phyloP scores from a whole-genome alignment of 1,140 invertebrate species.

The Muscidifurax raptorellus region DNA sequence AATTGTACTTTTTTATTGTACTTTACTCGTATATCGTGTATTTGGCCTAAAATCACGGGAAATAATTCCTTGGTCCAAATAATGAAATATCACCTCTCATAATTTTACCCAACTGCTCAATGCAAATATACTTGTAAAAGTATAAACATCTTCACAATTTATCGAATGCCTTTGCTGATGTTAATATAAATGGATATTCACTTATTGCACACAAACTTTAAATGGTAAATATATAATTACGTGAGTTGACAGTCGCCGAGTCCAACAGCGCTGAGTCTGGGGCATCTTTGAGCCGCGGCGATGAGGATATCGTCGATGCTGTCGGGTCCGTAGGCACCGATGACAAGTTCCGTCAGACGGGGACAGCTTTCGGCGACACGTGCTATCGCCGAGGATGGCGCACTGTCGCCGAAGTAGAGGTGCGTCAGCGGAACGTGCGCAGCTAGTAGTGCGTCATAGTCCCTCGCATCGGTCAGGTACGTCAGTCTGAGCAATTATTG shows the following conservation, averaged over 20 bases:
- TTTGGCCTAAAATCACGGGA: too few species aligned
- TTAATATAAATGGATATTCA: too few species aligned
- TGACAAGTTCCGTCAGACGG: constrained; percentile 66
- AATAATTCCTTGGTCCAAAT: too few species aligned
- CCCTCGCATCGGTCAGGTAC: constrained; percentile 67
- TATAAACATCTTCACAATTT: too few species aligned
- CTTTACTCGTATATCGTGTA: too few species aligned
- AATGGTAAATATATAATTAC: too few species aligned
- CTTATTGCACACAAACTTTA: too few species aligned
- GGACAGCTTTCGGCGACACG: constrained; percentile 65
- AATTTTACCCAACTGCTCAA: too few species aligned
- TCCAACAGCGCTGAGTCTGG: constrained; percentile 65
- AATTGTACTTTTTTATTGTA: too few species aligned
- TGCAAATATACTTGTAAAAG: too few species aligned
- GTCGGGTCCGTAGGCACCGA: constrained; percentile 64
- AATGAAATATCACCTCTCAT: too few species aligned
- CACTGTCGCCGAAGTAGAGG: constrained; percentile 69
- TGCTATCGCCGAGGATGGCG: constrained; percentile 59
- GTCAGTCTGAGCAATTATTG: constrained; percentile 57
- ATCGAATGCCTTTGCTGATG: too few species aligned
- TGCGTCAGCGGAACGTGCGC: constrained; percentile 69
- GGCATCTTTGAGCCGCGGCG: constrained; percentile 63
- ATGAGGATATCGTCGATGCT: constrained; percentile 65
- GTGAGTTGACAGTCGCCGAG: constrained; percentile 72
- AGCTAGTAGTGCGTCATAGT: constrained; percentile 62